These are phyloP conservation scores for Palythoa caribaeorum DNA, from an alignment of 92 coral and sea anemone species.

Conservation along the genomic window DNA sequence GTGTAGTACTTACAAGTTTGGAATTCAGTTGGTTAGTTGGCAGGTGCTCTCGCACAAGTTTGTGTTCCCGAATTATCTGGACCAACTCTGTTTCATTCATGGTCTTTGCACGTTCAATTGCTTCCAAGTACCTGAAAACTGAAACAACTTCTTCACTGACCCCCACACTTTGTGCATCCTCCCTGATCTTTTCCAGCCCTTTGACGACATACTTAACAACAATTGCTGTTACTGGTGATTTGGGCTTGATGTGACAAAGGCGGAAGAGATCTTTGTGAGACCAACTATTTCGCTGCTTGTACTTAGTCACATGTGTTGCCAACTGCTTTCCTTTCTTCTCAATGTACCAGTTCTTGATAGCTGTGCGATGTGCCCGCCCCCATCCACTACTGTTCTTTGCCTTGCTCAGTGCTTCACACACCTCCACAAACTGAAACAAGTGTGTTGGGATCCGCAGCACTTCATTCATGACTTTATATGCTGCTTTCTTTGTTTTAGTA, in stretches of 20 bases:
- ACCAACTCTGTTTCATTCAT: conserved; percentile 72
- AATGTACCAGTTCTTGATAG: conserved; percentile 93
- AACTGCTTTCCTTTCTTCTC: conserved; percentile 74
- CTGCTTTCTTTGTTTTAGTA: conserved; percentile 80
- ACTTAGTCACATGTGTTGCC: conserved; percentile 88
- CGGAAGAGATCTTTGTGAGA: conserved; percentile 89
- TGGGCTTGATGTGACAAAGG: conserved; percentile 88
- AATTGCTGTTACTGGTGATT: conserved; percentile 41
- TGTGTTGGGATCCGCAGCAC: conserved; percentile 93
- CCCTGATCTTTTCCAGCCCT: conserved; percentile 75
- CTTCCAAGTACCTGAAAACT: conserved; percentile 68
- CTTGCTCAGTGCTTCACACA: conserved; percentile 77
- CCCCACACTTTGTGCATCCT: conserved; percentile 71
- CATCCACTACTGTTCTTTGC: conserved; percentile 78
- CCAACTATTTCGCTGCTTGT: conserved; percentile 96
- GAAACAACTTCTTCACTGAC: conserved; percentile 72
- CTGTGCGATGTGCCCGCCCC: conserved; percentile 98
- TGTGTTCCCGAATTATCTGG: conserved; percentile 63
- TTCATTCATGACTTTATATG: conserved; percentile 72
- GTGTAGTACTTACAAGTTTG: conserved; percentile 60
- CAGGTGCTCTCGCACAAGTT: conserved; percentile 92
- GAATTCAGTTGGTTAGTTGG: conserved; percentile 83
- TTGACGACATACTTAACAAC: conserved; percentile 79
- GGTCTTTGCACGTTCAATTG: conserved; percentile 77
- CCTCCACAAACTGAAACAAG: conserved; percentile 84